These are phyloP conservation scores for Tipula vernalis DNA, from an alignment of 2,888 invertebrate species.

Conservation along the genomic window DNA sequence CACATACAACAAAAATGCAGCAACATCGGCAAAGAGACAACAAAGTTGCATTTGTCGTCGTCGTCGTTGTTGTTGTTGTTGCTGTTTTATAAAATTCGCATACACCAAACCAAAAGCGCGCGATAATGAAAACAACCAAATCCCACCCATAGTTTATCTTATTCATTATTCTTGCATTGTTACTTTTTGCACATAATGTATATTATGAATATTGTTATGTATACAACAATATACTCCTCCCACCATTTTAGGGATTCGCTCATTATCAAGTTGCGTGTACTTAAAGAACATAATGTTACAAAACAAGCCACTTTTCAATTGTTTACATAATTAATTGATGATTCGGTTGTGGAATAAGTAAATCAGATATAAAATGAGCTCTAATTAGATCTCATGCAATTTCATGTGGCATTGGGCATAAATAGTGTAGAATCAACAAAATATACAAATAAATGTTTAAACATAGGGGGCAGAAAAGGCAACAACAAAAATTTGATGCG, in stretches of 20 bases:
- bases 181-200: background rate
- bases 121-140: background rate
- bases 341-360: background rate
- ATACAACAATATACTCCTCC: too few relatives aligned
- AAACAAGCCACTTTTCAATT: background rate
- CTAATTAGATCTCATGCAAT: background rate
- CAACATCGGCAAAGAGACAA: background rate
- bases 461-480: background rate
- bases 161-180: background rate
- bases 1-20: background rate
- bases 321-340: background rate
- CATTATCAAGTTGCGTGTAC: background rate
- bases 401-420: background rate
- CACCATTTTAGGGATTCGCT: background rate
- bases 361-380: background rate
- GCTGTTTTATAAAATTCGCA: background rate
- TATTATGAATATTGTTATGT: too few relatives aligned
- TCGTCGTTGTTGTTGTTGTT: background rate
- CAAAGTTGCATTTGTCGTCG: background rate
- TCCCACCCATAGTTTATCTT: background rate
- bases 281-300: background rate
- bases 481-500: background rate
- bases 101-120: background rate
- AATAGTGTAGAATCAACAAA: too few relatives aligned
- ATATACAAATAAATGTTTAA: background rate